phyloP scores from a whole-genome alignment of 2,797 vertebrate species.

The Crenichthys baileyi region DNA sequence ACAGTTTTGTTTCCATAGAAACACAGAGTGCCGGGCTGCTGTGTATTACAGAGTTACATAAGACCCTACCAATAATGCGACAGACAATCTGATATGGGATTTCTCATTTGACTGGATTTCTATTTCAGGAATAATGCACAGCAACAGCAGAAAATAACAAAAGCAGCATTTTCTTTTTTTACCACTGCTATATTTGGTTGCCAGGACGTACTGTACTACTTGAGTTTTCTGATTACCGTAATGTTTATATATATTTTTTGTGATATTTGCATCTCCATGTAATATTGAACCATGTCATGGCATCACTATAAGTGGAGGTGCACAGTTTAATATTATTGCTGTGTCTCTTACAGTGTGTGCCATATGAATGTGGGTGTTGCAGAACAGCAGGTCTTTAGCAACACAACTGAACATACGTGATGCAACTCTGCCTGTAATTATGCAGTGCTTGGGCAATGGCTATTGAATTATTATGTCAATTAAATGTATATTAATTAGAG shows the following conservation, averaged over 20 bases:
- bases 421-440: slow-evolving; percentile 52
- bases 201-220: slow-evolving; percentile 1
- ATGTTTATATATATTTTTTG: slow-evolving; percentile 5
- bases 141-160: slow-evolving; percentile 23
- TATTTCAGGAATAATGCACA: slow-evolving; percentile 61
- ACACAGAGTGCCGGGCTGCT: slow-evolving; percentile 77
- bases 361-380: slow-evolving; percentile 56
- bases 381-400: slow-evolving; percentile 60
- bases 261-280: slow-evolving; percentile 14
- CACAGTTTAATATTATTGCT: slow-evolving; percentile 30
- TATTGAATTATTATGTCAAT: slow-evolving; percentile 48
- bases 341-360: slow-evolving; percentile 37
- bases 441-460: slow-evolving; percentile 18
- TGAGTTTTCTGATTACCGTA: neutral
- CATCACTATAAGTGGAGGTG: slow-evolving; percentile 17
- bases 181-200: slow-evolving; percentile 32
- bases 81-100: slow-evolving; percentile 63
- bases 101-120: slow-evolving; percentile 63
- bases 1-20: slow-evolving; percentile 86
- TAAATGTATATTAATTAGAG: slow-evolving; percentile 42
- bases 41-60: slow-evolving; percentile 79
- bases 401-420: slow-evolving; percentile 49
- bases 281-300: slow-evolving; percentile 13
- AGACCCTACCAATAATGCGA: slow-evolving; percentile 72
- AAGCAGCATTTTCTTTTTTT: slow-evolving; percentile 18